phyloP scores from a whole-genome alignment of 1,140 invertebrate genomes.

The Plodia interpunctella region DNA sequence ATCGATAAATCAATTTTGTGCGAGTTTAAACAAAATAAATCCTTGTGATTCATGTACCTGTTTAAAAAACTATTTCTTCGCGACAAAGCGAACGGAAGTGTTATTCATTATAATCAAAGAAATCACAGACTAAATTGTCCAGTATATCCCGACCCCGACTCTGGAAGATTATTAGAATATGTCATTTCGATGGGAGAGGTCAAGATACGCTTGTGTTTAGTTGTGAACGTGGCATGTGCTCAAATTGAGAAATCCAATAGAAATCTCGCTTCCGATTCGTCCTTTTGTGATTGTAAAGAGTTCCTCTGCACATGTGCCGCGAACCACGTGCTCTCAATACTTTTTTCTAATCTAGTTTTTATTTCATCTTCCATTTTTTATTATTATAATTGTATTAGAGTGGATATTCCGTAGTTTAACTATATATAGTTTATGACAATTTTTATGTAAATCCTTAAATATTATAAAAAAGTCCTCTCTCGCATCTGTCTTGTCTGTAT shows the following conservation, averaged over 20 bases:
- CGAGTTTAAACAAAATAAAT: too few relatives aligned
- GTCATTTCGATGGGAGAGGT: constrained; percentile 9
- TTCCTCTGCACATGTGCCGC: constrained; percentile 24
- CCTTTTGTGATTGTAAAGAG: constrained; percentile 21
- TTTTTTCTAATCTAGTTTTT: constrained; percentile 23
- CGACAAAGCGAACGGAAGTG: constrained; percentile 9
- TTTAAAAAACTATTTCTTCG: not conserved
- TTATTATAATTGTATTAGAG: not conserved
- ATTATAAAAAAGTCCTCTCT: too few relatives aligned
- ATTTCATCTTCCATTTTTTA: constrained; percentile 14
- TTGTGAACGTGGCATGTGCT: not conserved
- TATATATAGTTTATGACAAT: not conserved
- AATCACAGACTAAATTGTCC: not conserved
- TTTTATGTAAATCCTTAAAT: too few relatives aligned
- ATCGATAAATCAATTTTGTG: too few relatives aligned
- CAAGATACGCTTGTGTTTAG: not conserved
- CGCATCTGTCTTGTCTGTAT: too few relatives aligned
- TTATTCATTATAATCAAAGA: constrained; percentile 12
- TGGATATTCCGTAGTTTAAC: constrained; percentile 9
- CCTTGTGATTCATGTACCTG: too few relatives aligned
- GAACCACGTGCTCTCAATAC: constrained; percentile 25
- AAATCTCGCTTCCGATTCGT: constrained; percentile 27
- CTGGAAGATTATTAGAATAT: not conserved
- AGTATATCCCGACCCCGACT: constrained; percentile 6
- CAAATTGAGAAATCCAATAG: constrained; percentile 24